Evolutionary conservation across 1,140 invertebrate species (phyloP).

Genomic region (Lucilia cuprina): DNA sequence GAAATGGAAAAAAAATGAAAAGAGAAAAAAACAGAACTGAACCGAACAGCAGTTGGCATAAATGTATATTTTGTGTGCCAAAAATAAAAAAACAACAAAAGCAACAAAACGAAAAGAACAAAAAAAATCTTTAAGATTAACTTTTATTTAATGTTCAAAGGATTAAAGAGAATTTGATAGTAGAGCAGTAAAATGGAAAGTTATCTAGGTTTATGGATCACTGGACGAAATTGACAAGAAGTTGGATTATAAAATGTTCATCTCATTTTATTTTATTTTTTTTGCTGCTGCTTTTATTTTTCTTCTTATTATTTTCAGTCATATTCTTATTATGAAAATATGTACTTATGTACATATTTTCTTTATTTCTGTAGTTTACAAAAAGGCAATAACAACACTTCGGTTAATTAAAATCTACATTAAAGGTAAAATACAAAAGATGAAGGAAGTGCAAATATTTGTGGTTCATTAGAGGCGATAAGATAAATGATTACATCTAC

Average conservation of each 20-base stretch:
- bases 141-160: slow-evolving; percentile 34
- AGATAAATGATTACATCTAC: background rate
- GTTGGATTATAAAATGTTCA: background rate
- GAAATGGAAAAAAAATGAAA: background rate
- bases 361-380: no score
- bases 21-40: background rate
- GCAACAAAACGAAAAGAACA: background rate
- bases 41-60: background rate
- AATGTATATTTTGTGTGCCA: background rate
- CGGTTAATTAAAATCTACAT: no score
- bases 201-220: slow-evolving; percentile 16
- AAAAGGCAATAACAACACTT: no score
- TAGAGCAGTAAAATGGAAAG: slow-evolving; percentile 11
- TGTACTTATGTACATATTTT: no score
- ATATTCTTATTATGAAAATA: no score
- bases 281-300: background rate
- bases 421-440: background rate
- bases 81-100: background rate
- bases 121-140: slow-evolving; percentile 28
- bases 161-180: slow-evolving; percentile 20
- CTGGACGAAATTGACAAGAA: background rate
- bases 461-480: background rate
- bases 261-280: background rate
- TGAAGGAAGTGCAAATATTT: background rate
- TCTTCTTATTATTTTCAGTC: background rate